These are phyloP conservation scores for Pithys albifrons DNA, from an alignment of 2,113 vertebrate species.

Conservation along the genomic window DNA sequence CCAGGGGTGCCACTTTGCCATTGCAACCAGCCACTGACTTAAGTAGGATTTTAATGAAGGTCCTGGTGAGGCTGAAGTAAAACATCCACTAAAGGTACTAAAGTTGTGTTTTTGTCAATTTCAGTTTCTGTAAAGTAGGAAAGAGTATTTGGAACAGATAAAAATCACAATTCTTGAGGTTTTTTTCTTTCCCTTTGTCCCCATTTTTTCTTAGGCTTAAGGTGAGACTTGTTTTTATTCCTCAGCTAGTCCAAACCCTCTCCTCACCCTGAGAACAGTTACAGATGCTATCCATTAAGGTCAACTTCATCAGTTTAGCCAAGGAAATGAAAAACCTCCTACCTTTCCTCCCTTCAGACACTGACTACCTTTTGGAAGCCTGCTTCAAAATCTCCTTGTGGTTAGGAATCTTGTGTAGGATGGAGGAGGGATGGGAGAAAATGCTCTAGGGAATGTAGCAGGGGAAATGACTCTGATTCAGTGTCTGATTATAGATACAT, in stretches of 20 bases:
- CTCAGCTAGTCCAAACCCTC: neutral
- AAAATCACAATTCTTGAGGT: neutral
- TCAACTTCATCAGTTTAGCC: conserved; percentile 63
- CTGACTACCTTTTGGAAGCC: conserved; percentile 65
- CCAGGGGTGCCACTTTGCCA: neutral
- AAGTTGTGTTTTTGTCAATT: neutral
- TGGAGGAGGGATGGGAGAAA: neutral
- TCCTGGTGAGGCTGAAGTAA: neutral
- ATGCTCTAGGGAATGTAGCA: neutral
- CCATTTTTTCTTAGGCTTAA: neutral
- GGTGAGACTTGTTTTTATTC: neutral
- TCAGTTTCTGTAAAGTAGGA: neutral
- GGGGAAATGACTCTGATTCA: conserved; percentile 30
- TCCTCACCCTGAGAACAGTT: conserved; percentile 57
- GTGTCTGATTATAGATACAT: conserved; percentile 61
- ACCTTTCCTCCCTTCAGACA: conserved; percentile 9
- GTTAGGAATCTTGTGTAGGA: neutral
- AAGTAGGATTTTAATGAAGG: conserved; percentile 38
- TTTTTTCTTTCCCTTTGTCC: neutral
- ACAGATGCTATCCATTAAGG: conserved; percentile 71
- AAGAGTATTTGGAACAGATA: neutral
- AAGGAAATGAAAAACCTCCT: conserved; percentile 58
- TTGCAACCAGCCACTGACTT: neutral
- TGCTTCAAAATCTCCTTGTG: conserved; percentile 50
- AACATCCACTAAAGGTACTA: neutral